These are phyloP conservation scores for Porites lobata DNA, from an alignment of 92 coral and sea anemone species.

Conservation along the genomic window DNA sequence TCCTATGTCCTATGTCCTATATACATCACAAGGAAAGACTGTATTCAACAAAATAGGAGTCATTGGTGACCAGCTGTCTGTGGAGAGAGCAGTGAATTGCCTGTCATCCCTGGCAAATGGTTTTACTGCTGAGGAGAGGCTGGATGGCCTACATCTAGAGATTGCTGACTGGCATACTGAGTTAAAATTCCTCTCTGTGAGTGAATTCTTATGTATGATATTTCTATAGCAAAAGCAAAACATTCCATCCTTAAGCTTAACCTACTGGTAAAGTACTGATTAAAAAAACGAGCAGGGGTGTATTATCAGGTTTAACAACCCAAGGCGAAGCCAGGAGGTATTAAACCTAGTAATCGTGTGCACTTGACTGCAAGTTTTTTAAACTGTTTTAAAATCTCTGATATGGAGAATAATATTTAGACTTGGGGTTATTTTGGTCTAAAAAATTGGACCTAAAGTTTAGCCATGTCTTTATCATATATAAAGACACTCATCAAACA, in stretches of 20 bases:
- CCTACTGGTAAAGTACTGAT: background rate
- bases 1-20: slow-evolving; percentile 52
- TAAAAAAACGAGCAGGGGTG: background rate
- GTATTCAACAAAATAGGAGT: slow-evolving; percentile 25
- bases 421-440: background rate
- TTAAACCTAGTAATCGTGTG: slow-evolving; percentile 3
- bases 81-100: slow-evolving; percentile 53
- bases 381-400: background rate
- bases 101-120: slow-evolving; percentile 44
- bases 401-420: background rate
- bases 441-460: no score
- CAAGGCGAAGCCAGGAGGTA: background rate
- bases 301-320: no score
- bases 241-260: background rate
- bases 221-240: background rate
- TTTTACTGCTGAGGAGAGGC: slow-evolving; percentile 42
- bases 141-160: slow-evolving; percentile 43
- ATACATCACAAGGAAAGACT: background rate
- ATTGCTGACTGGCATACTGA: slow-evolving; percentile 49
- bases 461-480: no score
- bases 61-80: slow-evolving; percentile 64
- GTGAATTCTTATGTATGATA: background rate
- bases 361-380: background rate
- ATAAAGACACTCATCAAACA: no score
- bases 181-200: slow-evolving; percentile 36